These are phyloP conservation scores for Crepidodera aurea DNA, from an alignment of 2,888 invertebrate genomes.

Conservation along the genomic window DNA sequence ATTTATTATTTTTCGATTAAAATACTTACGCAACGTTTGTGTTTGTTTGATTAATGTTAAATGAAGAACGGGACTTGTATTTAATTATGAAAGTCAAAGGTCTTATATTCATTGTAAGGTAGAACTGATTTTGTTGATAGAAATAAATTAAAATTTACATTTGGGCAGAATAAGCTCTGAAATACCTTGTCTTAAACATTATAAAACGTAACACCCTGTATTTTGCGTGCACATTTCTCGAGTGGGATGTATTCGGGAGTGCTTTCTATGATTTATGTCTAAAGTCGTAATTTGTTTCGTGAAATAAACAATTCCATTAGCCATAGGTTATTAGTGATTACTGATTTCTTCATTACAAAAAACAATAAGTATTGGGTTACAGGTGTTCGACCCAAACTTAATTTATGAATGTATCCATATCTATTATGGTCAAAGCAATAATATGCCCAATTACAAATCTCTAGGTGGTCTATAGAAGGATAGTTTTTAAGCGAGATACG, in stretches of 20 bases:
- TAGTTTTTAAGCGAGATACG: slow-evolving; percentile 3
- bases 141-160: too few species aligned
- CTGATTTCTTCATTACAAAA: slow-evolving; percentile 17
- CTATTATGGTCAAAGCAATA: slow-evolving; percentile 21
- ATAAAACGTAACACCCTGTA: too few species aligned
- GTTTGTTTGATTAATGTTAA: slow-evolving; percentile 1
- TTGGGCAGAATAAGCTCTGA: too few species aligned
- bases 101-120: too few species aligned
- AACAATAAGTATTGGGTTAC: background rate
- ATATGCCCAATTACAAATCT: slow-evolving; percentile 30
- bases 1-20: slow-evolving; percentile 8
- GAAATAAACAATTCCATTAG: slow-evolving; percentile 13
- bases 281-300: background rate
- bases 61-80: background rate
- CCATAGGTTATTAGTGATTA: slow-evolving; percentile 1
- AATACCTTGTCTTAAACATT: too few species aligned
- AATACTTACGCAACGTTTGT: background rate
- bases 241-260: background rate
- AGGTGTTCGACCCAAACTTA: slow-evolving; percentile 14
- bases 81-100: slow-evolving; percentile 1
- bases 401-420: slow-evolving; percentile 28
- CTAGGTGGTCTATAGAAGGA: slow-evolving; percentile 30
- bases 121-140: too few species aligned
- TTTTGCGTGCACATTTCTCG: background rate
- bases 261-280: background rate